Evolutionary conservation across 2,113 vertebrate species (phyloP).

Genomic region (Sminthopsis crassicaudata): DNA sequence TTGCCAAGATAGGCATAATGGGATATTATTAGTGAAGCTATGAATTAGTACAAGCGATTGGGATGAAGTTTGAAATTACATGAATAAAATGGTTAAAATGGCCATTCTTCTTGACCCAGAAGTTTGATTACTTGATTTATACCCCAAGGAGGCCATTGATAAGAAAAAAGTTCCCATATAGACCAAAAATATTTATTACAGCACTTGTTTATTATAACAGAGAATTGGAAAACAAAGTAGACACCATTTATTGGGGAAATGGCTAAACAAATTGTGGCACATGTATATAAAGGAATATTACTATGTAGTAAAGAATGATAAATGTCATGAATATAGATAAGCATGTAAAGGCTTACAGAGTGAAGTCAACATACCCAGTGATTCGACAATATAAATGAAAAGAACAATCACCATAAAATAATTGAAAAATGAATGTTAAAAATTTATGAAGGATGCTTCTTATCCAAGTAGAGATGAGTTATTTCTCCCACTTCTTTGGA

Average conservation of each 20-base stretch:
- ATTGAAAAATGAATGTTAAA: not conserved
- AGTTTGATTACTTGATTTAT: not conserved
- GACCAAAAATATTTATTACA: not conserved
- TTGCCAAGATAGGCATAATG: not conserved
- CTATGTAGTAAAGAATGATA: not conserved
- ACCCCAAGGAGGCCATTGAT: not conserved
- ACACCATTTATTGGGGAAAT: not conserved
- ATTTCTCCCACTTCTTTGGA: not conserved
- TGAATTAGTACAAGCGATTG: not conserved
- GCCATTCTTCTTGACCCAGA: not conserved
- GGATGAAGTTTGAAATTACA: not conserved
- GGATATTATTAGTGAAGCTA: not conserved
- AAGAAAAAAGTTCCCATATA: not conserved
- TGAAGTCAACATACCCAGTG: not conserved
- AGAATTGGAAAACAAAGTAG: not conserved
- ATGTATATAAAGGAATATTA: not conserved
- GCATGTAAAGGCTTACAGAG: not conserved
- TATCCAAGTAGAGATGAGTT: not conserved
- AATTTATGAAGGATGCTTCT: not conserved
- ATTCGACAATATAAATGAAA: not conserved
- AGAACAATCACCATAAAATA: not conserved
- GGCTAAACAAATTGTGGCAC: not conserved
- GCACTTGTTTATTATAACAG: not conserved
- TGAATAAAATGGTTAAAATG: not conserved
- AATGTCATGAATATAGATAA: not conserved